A percentile compares a stretch with the other conserved stretches of the same genome.
phyloP scores from a whole-genome alignment of 2,113 vertebrate genomes.

The Perca schrenkii region DNA sequence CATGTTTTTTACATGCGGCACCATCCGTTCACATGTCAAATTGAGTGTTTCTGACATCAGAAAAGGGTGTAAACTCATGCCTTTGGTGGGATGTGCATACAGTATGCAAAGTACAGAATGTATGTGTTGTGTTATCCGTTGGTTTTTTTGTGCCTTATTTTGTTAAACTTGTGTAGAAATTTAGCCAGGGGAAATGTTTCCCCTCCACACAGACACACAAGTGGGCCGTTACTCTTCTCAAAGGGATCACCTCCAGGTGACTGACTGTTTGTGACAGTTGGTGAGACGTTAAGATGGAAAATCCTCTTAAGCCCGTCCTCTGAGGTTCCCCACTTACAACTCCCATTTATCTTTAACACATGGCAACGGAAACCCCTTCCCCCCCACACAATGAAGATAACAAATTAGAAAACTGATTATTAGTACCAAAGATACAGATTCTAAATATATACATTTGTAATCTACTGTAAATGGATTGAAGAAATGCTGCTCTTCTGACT shows the following conservation, averaged over 20 bases:
- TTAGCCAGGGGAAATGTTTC: constrained; percentile 1
- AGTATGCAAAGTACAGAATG: not conserved
- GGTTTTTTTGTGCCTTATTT: not conserved
- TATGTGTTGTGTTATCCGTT: not conserved
- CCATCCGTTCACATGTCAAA: not conserved
- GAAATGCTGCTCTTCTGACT: not conserved
- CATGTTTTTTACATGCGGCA: not conserved
- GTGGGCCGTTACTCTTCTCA: not conserved
- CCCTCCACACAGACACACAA: not conserved
- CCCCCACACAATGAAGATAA: not conserved
- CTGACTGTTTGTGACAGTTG: constrained; percentile 75
- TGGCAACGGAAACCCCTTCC: constrained; percentile 25
- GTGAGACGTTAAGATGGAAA: constrained; percentile 75
- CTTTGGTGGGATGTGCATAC: not conserved
- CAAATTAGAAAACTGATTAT: not conserved
- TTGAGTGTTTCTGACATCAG: not conserved
- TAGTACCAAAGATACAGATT: not conserved
- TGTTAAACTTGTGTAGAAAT: not conserved
- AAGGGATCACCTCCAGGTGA: constrained; percentile 76
- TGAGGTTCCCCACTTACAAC: constrained; percentile 25
- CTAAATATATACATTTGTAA: not conserved
- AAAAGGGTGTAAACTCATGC: not conserved
- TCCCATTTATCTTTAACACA: constrained; percentile 19
- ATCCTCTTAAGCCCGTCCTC: constrained; percentile 73
- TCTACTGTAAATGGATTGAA: not conserved